A percentile compares a stretch with the other conserved stretches of the same genome.
These are phyloP conservation scores for Synanthedon vespiformis DNA, from an alignment of 2,888 invertebrate species.

Conservation along the genomic window DNA sequence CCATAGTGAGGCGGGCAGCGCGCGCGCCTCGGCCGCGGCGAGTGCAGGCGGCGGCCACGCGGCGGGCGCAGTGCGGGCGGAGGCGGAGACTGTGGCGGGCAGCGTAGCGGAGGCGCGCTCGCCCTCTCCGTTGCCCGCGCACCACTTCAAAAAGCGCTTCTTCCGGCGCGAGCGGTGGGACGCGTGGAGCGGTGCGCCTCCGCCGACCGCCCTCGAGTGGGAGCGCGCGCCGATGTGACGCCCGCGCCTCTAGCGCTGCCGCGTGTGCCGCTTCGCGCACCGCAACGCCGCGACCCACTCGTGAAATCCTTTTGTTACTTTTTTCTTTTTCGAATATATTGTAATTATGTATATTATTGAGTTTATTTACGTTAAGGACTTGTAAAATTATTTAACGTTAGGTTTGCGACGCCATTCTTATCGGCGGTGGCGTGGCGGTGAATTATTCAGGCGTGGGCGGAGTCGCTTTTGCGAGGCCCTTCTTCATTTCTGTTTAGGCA, in stretches of 20 bases:
- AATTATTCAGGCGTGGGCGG: no score
- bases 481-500: not conserved
- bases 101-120: constrained; percentile 62
- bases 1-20: constrained; percentile 70
- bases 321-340: constrained; percentile 59
- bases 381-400: constrained; percentile 62
- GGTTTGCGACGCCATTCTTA: constrained; percentile 37
- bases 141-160: constrained; percentile 87
- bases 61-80: constrained; percentile 30
- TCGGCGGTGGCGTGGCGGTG: constrained; percentile 19
- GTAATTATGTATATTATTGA: constrained; percentile 70
- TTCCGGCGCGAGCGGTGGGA: constrained; percentile 81
- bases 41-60: constrained; percentile 34
- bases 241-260: constrained; percentile 30
- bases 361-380: constrained; percentile 64
- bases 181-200: constrained; percentile 53
- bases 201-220: constrained; percentile 58
- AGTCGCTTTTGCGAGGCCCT: not conserved
- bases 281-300: constrained; percentile 11
- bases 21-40: constrained; percentile 25
- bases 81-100: constrained; percentile 12
- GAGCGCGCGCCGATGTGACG: constrained; percentile 65
- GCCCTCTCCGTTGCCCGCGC: constrained; percentile 60
- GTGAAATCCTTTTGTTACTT: constrained; percentile 33
- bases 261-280: constrained; percentile 14